Evolutionary conservation across 1,140 invertebrate species (phyloP).

Genomic region (Bombus cullumanus): DNA sequence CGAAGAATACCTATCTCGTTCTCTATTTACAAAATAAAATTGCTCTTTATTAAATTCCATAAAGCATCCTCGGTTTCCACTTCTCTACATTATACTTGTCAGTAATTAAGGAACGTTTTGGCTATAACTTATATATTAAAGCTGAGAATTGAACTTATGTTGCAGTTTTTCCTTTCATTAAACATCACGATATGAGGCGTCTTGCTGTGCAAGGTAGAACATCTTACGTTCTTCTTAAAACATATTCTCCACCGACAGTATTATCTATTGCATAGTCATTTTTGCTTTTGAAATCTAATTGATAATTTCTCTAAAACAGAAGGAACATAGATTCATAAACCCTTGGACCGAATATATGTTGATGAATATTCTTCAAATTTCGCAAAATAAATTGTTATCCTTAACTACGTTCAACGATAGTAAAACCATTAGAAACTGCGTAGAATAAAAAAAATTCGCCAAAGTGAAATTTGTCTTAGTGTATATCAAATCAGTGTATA

Average conservation of each 20-base stretch:
- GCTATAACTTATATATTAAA: not conserved
- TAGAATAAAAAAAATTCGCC: not conserved
- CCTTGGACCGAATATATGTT: too few species aligned
- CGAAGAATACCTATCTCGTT: not conserved
- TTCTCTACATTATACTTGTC: not conserved
- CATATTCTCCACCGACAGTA: not conserved
- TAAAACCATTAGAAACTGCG: not conserved
- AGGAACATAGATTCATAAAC: too few species aligned
- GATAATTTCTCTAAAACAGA: too few species aligned
- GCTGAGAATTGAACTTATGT: not conserved
- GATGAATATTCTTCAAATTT: too few species aligned
- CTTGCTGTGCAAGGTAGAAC: not conserved
- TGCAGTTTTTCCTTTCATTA: not conserved
- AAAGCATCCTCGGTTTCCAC: not conserved
- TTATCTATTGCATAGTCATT: too few species aligned
- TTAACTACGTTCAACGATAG: not conserved
- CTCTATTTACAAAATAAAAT: not conserved
- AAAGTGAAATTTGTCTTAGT: not conserved
- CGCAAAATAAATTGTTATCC: too few species aligned
- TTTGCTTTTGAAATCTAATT: too few species aligned
- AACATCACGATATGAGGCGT: not conserved
- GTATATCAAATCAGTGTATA: not conserved
- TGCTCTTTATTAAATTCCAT: not conserved
- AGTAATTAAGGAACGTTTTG: too few species aligned
- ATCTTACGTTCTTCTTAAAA: not conserved